Evolutionary conservation across 1,140 invertebrate species (phyloP), one percentile per base, ranked within the genome.

Genomic region (Eubasilissa regina): DNA sequence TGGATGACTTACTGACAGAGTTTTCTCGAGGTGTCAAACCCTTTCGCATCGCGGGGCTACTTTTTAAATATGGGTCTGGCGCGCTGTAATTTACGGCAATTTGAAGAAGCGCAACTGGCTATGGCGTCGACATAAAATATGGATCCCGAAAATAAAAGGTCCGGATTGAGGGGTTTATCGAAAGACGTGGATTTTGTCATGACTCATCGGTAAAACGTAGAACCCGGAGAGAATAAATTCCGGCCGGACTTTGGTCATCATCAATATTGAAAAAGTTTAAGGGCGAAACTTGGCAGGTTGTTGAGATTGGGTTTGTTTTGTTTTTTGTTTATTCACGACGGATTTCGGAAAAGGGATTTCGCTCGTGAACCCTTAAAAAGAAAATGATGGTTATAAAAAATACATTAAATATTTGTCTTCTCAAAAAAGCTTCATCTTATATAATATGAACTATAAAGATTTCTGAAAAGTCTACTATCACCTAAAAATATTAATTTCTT

Each of bases 71-170:
- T 51, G 48, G 48, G 48, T 51, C 48, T 51, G 9, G 19, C 60
- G 35, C 9, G 35, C 10, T 10, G 60, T 25, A 25, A 64, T 64
- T 64, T 44, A 64, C 60, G 60, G 60, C 60, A 64, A 64, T 25
- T 64, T 64, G 60, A 64, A 64, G 60, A 64, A 35, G 25, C 10
- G 19, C 19, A 12, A 64, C 60, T 64, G 60, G 35, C 60, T 10
- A 13, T 64, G 19, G 60, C 35, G 60, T 64, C 60, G 60, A 64
- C 60, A n/a, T 64, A 43, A 64, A 64, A 64, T 64, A 64, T 35
- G 60, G 25, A 10, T 21, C 60, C 19, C 35, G 35, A 35, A 64
- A 64, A 64, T 64, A 64, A 64, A 19, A 35, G 60, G 25, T 62
- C 58, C 48, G 48, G 48, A 51, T 51, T 51, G 48, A 51, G 48